Conservation (phyloP, 1,140 invertebrate genomes). For the Drosophila lacteicornis region DNA sequence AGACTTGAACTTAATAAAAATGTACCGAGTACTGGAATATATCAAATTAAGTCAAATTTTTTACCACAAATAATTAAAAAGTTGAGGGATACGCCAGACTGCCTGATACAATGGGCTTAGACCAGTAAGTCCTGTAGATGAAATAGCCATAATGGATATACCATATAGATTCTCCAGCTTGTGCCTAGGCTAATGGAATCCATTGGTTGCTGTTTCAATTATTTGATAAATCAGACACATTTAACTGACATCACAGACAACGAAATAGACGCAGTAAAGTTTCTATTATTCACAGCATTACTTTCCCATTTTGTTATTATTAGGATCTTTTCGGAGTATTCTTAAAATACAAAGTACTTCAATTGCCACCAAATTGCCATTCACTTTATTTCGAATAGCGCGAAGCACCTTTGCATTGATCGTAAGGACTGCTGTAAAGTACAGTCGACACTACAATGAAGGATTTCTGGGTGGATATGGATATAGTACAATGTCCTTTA, state of each 20-base stretch:
- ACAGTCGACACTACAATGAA: constrained; percentile 13
- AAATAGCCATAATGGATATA: no score
- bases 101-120: no score
- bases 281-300: constrained; percentile 30
- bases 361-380: constrained; percentile 37
- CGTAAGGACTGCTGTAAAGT: constrained; percentile 1
- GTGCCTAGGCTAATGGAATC: no score
- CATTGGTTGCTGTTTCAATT: background rate
- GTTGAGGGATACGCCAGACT: no score
- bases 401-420: constrained; percentile 4
- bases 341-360: constrained; percentile 25
- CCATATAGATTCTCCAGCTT: background rate
- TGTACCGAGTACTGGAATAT: no score
- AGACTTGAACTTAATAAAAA: no score
- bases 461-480: constrained; percentile 7
- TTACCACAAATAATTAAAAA: no score
- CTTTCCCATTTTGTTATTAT: constrained; percentile 44
- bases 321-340: constrained; percentile 26
- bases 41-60: no score
- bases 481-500: constrained; percentile 18
- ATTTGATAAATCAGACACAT: background rate
- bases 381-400: constrained; percentile 7
- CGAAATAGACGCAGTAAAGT: background rate
- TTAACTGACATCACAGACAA: constrained; percentile 1
- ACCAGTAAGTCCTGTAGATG: no score